Conservation (phyloP, 2,888 invertebrate species). For the Mesorhabditis belari region DNA sequence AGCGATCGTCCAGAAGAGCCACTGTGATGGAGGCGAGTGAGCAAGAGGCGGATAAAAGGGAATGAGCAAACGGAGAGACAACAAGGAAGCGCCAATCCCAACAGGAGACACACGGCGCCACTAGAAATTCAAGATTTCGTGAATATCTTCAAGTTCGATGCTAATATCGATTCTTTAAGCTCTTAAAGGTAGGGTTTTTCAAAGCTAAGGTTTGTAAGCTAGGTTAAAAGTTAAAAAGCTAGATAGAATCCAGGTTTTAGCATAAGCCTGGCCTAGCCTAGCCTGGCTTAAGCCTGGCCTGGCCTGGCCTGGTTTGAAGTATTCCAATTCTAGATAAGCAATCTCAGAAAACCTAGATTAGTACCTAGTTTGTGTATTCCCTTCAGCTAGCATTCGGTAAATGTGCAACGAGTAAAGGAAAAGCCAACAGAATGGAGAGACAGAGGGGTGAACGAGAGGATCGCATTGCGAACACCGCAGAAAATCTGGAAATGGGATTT, state of each 20-base stretch:
- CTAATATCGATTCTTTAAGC: background rate
- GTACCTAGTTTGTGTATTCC: conserved; percentile 26
- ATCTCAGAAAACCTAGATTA: too few species aligned
- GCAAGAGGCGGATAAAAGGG: conserved; percentile 29
- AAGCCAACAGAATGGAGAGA: conserved; percentile 44
- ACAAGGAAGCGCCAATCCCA: conserved; percentile 40
- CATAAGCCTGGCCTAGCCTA: too few species aligned
- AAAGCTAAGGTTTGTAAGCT: too few species aligned
- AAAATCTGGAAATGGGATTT: conserved; percentile 25
- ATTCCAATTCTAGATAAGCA: too few species aligned
- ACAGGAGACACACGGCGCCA: conserved; percentile 24
- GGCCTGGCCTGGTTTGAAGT: too few species aligned
- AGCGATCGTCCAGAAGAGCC: conserved; percentile 43
- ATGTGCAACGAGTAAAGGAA: conserved; percentile 41
- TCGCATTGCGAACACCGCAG: conserved; percentile 42
- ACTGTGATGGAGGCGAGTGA: conserved; percentile 20
- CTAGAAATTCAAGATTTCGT: conserved; percentile 10
- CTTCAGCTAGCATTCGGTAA: conserved; percentile 38
- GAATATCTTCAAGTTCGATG: background rate
- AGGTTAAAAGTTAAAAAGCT: too few species aligned
- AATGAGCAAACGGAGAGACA: conserved; percentile 32
- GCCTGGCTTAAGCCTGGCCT: too few species aligned
- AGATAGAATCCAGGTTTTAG: too few species aligned
- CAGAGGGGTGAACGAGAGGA: conserved; percentile 38
- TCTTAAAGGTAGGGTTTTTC: background rate